These are phyloP conservation scores for Merluccius polli DNA, from an alignment of 2,797 vertebrate genomes.

Conservation along the genomic window DNA sequence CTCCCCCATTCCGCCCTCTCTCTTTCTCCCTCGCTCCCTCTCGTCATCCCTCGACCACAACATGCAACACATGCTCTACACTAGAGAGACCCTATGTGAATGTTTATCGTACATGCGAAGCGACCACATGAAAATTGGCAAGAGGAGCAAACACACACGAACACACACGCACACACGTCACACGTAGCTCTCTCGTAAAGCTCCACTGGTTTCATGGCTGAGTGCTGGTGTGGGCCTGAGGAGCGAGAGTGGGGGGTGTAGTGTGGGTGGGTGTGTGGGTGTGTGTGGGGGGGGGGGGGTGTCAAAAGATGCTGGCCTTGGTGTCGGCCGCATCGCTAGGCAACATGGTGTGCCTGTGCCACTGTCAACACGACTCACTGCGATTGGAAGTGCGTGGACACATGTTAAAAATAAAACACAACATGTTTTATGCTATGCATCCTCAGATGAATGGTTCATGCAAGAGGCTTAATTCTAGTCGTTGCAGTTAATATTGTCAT, in stretches of 20 bases:
- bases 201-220: neutral
- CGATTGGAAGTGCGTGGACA: neutral
- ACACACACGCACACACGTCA: neutral
- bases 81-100: constrained; percentile 59
- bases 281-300: neutral
- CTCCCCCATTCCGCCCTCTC: constrained; percentile 8
- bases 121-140: constrained; percentile 9
- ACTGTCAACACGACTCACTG: neutral
- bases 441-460: neutral
- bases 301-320: constrained; percentile 1
- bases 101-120: constrained; percentile 60
- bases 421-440: neutral
- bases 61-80: constrained; percentile 39
- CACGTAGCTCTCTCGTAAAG: no score
- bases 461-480: no score
- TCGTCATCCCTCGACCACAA: constrained; percentile 7
- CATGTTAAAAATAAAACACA: neutral
- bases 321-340: neutral
- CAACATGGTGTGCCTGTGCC: neutral
- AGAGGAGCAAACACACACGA: constrained; percentile 13
- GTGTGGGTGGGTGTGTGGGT: no score
- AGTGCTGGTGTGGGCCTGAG: neutral
- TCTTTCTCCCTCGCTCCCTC: neutral
- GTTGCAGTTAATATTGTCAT: no score
- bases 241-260: neutral